phyloP scores from a whole-genome alignment of 2,113 vertebrate species.

The Dasypus novemcinctus region DNA sequence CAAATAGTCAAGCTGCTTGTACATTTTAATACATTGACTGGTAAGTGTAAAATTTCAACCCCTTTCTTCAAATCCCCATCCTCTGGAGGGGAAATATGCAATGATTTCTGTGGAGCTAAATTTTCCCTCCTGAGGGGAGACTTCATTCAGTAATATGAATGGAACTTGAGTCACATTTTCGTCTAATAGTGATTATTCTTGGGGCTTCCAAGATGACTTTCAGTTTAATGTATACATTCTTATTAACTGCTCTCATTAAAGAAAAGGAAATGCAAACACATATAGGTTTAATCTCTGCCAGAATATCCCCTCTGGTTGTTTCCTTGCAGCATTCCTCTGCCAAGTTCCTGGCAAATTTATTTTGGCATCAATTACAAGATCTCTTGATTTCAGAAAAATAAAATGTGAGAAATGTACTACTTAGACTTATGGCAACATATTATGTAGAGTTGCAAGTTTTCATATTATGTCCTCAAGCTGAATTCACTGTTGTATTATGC shows the following conservation, averaged over 20 bases:
- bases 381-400: slow-evolving; percentile 42
- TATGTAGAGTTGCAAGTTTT: slow-evolving; percentile 53
- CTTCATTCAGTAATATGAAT: neutral
- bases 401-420: slow-evolving; percentile 59
- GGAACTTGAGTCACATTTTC: neutral
- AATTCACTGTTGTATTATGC: slow-evolving; percentile 41
- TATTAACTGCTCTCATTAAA: slow-evolving; percentile 4
- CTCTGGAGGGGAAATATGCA: neutral
- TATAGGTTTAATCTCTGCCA: neutral
- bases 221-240: neutral
- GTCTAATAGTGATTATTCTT: neutral
- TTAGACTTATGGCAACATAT: slow-evolving; percentile 3
- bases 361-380: slow-evolving; percentile 41
- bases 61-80: neutral
- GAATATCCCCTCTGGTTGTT: neutral
- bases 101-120: neutral
- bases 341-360: slow-evolving; percentile 55
- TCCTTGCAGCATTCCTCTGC: neutral
- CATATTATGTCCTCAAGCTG: slow-evolving; percentile 28
- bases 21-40: neutral
- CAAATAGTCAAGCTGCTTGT: neutral
- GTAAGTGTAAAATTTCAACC: neutral
- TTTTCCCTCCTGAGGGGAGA: neutral
- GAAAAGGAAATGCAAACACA: neutral
- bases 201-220: neutral